phyloP scores from a whole-genome alignment of 2,888 invertebrate species.

The Tachina lurida region DNA sequence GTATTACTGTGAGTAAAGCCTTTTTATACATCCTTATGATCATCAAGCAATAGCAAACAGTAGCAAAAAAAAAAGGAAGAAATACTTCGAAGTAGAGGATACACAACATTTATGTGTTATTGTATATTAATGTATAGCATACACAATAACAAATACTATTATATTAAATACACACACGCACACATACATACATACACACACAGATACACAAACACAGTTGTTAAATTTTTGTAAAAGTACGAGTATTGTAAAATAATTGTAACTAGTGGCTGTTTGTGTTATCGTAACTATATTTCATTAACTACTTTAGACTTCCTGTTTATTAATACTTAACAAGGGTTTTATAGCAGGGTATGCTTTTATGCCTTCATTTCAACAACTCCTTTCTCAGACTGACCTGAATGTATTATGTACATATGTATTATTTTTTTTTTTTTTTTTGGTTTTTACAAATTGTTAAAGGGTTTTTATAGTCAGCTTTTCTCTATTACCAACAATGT shows the following conservation, averaged over 20 bases:
- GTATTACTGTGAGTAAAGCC: slow-evolving; percentile 8
- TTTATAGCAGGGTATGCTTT: slow-evolving; percentile 50
- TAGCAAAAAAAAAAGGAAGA: background rate
- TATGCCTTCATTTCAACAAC: slow-evolving; percentile 1
- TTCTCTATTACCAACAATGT: background rate
- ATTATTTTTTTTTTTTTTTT: background rate
- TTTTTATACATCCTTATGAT: background rate
- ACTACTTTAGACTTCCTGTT: slow-evolving; percentile 68
- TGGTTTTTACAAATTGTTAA: slow-evolving; percentile 6
- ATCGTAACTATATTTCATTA: slow-evolving; percentile 49
- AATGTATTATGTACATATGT: background rate
- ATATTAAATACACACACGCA: background rate
- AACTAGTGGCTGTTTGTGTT: background rate
- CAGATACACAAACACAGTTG: background rate
- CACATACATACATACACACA: background rate
- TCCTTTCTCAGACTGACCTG: background rate
- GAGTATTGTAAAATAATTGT: slow-evolving; percentile 38
- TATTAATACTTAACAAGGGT: slow-evolving; percentile 69
- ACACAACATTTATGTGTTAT: slow-evolving; percentile 17
- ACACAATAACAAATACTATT: slow-evolving; percentile 30
- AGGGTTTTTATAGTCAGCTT: slow-evolving; percentile 20
- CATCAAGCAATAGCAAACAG: background rate
- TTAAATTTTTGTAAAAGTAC: slow-evolving; percentile 26
- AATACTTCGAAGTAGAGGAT: background rate
- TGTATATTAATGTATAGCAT: slow-evolving; percentile 10